Evolutionary conservation across 2,797 vertebrate species (phyloP), one percentile per base, ranked within the genome.

Genomic region (Chaetophractus vellerosus): DNA sequence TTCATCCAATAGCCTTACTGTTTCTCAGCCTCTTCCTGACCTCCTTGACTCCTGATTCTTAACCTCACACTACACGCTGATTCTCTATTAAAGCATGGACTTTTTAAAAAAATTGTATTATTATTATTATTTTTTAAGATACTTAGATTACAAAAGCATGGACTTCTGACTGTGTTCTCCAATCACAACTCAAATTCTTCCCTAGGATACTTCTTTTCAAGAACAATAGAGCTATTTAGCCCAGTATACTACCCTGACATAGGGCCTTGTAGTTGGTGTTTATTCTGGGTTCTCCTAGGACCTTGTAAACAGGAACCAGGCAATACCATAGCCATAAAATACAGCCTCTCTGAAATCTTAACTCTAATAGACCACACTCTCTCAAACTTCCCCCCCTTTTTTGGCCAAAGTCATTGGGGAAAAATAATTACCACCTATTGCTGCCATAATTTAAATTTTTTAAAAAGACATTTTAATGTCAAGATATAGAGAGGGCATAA

Each of bases 1-100:
- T 93, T 14, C 57, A 38, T 69, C 36, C 6, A 95, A 61, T 15
- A 91, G 28, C 2, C 57, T 80, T 41, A 11, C 28, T 85, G 61
- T 92, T 92, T 75, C 50, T 82, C 64, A 76, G 88, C 52, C 69
- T 94, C 76, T 93, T 89, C 71, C 75, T 94, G 41, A 63, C n/a
- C 81, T 93, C 66, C 28, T 63, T 48, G 48, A 88, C 68, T 90
- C 8, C n/a, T 63, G 88, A 91, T 24, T 88, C 82, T 88, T 57
- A 95, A 85, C 41, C 4, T 96, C 91, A 94, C 5, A 68, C 75
- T 61, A 48, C 66, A 84, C 82, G 52, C 45, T 63, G 68, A 92
- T 94, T 84, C 38, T 84, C 92, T 68, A 94, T 90, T 96, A 11
- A 14, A 63, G 63, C 71, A 74, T 45, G 81, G 85, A 92, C 61